Evolutionary conservation across 1,140 invertebrate species (phyloP).

Genomic region (Panonychus citri): DNA sequence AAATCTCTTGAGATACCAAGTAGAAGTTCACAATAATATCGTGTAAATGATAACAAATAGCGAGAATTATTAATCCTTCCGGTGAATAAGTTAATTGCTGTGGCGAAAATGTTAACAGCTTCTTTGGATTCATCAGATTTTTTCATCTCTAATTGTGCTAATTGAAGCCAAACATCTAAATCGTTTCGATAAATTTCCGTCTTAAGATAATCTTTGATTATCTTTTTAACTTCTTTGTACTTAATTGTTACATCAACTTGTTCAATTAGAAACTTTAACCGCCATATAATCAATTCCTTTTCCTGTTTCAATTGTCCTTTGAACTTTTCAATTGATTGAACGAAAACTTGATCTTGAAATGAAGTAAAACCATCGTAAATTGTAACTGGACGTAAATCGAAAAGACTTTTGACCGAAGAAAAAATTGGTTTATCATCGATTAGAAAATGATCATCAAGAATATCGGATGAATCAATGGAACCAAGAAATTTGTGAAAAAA

Average conservation of each 20-base stretch:
- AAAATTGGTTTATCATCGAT: background rate
- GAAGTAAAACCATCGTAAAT: background rate
- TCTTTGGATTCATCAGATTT: constrained; percentile 18
- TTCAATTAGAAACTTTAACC: background rate
- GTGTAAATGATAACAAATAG: background rate
- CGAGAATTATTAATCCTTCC: background rate
- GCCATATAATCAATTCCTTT: background rate
- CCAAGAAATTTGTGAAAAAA: constrained; percentile 23
- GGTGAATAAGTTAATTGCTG: constrained; percentile 16
- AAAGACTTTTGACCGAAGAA: background rate
- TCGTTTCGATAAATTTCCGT: constrained; percentile 23
- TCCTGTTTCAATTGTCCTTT: background rate
- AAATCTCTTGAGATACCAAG: background rate
- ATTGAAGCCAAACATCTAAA: constrained; percentile 23
- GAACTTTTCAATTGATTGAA: background rate
- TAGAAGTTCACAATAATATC: background rate
- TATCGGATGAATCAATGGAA: background rate
- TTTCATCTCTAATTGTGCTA: constrained; percentile 20
- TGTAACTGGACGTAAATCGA: background rate
- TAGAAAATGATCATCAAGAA: background rate
- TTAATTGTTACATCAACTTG: background rate
- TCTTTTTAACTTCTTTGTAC: background rate
- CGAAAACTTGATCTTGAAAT: background rate
- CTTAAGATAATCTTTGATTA: constrained; percentile 22
- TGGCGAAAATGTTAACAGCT: constrained; percentile 21